Percentiles rank a stretch among this genome's conserved stretches.
phyloP scores from a whole-genome alignment of 2,888 invertebrate genomes.

The Caenorhabditis sp. region DNA sequence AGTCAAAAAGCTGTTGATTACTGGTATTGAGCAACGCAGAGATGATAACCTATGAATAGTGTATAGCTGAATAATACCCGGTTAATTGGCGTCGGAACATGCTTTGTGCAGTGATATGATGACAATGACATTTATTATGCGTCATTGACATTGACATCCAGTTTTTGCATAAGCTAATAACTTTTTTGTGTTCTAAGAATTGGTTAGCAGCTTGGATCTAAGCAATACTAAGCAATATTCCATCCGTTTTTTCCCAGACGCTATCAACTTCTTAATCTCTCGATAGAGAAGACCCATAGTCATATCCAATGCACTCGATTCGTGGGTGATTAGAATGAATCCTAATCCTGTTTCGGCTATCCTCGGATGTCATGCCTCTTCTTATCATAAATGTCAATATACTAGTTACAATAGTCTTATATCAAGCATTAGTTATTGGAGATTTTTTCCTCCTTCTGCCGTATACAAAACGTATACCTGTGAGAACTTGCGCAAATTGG shows the following conservation, averaged over 20 bases:
- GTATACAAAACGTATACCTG: not conserved
- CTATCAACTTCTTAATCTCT: constrained; percentile 32
- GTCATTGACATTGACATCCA: not conserved
- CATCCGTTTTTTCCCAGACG: constrained; percentile 1
- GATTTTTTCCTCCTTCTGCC: not conserved
- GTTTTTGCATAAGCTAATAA: not conserved
- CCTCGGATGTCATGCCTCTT: not conserved
- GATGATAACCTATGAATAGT: not conserved
- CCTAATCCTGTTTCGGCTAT: constrained; percentile 16
- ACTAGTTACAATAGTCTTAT: constrained; percentile 21
- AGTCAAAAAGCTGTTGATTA: constrained; percentile 2
- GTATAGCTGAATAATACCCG: not conserved
- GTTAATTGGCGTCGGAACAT: not conserved
- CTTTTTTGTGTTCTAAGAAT: constrained; percentile 5
- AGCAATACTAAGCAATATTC: not conserved
- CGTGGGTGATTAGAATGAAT: constrained; percentile 35
- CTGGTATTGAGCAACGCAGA: not conserved
- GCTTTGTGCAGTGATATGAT: not conserved
- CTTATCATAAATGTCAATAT: constrained; percentile 33
- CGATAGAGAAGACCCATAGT: constrained; percentile 43
- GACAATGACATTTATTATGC: not conserved
- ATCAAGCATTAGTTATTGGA: not conserved
- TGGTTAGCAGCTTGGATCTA: no score
- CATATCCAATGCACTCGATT: constrained; percentile 35
- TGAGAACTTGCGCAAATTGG: not conserved